Evolutionary conservation across 1,140 invertebrate genomes (phyloP), one percentile per base, ranked within the genome.

Genomic region (Lasioglossum baleicum): DNA sequence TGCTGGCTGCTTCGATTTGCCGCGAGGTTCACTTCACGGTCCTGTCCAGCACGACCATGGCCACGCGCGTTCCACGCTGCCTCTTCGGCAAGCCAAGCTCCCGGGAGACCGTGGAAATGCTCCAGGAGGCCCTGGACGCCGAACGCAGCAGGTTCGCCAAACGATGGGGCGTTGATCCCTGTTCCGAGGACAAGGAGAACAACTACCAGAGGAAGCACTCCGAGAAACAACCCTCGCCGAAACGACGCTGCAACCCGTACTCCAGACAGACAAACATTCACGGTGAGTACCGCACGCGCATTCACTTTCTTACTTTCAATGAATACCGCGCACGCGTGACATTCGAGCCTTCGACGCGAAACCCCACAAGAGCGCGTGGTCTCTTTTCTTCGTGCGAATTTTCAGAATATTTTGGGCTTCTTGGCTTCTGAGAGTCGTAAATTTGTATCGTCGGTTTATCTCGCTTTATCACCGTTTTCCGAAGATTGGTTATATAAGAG

Each of bases 181-280:
- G 86, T 10, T 84, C 83, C 13, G 90, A 91, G n/a, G 91, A 93
- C 73, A 92, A 93, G 85, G 92, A 93, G 75, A 92, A 93, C 67
- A 82, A 71, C 74, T 85, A 79, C 4, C 86, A 87, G 75, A 83
- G 79, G 31, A 83, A 83, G 77, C 71, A 82, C 74, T 78, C 78
- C 82, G 64, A 87, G 84, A 66, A 60, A 35, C 35, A 81, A 42
- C 85, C 87, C 13, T 90, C 90, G 40, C 90, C 90, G 7, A 87
- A 88, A 26, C 92, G 90, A 83, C 84, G 90, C 3, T 84, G 61
- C 63, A 87, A 74, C 44, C 92, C 92, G 2, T 92, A 93, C 66
- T 83, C 89, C 20, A 84, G 88, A 58, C 91, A 93, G 72, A 92
- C 91, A n/a, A 93, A 86, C 76, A 90, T 92, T 65, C 91, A 92